Base-by-base conservation (phyloP, 2,113 vertebrate genomes). In the Odobenus rosmarus region DNA sequence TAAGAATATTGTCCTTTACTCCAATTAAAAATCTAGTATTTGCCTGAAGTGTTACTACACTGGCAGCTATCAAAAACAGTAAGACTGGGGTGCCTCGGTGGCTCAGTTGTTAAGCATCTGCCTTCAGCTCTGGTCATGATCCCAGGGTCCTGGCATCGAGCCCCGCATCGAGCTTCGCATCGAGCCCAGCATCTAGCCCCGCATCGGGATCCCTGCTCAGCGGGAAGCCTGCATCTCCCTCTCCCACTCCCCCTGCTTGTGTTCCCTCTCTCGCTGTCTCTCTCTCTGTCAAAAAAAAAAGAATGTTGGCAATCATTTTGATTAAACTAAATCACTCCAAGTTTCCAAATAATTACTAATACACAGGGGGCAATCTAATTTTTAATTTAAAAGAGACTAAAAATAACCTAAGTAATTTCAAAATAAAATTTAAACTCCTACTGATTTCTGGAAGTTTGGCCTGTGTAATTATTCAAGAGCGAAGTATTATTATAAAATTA, bases 381-480 rank as follows among this genome's bases (percentile, higher is more conserved):
- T 74, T 64, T 96, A 80, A 95, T 92, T 91, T 83, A 71, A 92
- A 90, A 94, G 12, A 82, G 69, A 51, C 61, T 88, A 85, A 61
- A 93, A 94, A 74, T 61, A 83, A 62, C 13, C n/a, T 74, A 79
- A 95, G n/a, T 82, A 87, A 89, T 92, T 97, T 83, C 33, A 86
- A 93, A 77, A 95, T 95, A 94, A 96, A 92, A 93, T 87, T 67
- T 93, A 96, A 77, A 46, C 4, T 80, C 69, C 57, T 46, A 49
- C 28, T 86, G 10, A 59, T 88, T 90, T 95, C 64, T 62, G 31
- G 18, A 96, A 64, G 16, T 93, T 88, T 94, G 71, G 28, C 81
- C 74, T 93, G 7, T 4, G 49, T 74, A 94, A 93, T 74, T 93
- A 95, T 80, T 97, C 7, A 95, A 77, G 21, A 89, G 46, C 55